Conservation (phyloP, 1,140 invertebrate species). For the Caenorhabditis briggsae region DNA sequence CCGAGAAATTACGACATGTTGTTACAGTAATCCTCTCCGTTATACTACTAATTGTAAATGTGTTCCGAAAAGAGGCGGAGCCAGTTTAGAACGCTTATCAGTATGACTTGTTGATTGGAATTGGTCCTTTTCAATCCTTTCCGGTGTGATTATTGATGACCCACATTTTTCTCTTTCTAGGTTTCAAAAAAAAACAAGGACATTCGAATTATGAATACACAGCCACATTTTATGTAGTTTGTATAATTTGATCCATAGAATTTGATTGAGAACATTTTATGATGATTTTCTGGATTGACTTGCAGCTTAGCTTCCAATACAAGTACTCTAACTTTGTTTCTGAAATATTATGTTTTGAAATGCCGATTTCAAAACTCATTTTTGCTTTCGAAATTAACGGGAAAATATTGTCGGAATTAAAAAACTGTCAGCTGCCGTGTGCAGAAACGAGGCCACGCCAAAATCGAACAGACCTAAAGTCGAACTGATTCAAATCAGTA, state of each 20-base stretch:
- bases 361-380: too few relatives aligned
- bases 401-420: too few relatives aligned
- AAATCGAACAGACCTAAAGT: too few relatives aligned
- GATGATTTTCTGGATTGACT: too few relatives aligned
- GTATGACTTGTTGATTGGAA: not conserved
- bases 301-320: too few relatives aligned
- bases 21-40: conserved; percentile 36
- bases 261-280: too few relatives aligned
- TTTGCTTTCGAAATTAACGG: too few relatives aligned
- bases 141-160: not conserved
- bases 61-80: not conserved
- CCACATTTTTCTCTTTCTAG: conserved; percentile 16
- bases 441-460: too few relatives aligned
- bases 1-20: conserved; percentile 31
- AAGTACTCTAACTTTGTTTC: not conserved
- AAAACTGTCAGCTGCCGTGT: too few relatives aligned
- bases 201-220: not conserved
- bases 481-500: not conserved
- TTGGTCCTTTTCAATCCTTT: not conserved
- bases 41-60: conserved; percentile 23
- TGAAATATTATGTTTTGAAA: too few relatives aligned
- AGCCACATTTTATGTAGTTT: not conserved
- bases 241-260: not conserved
- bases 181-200: not conserved
- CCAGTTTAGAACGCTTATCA: not conserved